Percentiles rank a stretch among this genome's conserved stretches.
phyloP scores from a whole-genome alignment of 1,140 invertebrate genomes.

The Ips nitidus region DNA sequence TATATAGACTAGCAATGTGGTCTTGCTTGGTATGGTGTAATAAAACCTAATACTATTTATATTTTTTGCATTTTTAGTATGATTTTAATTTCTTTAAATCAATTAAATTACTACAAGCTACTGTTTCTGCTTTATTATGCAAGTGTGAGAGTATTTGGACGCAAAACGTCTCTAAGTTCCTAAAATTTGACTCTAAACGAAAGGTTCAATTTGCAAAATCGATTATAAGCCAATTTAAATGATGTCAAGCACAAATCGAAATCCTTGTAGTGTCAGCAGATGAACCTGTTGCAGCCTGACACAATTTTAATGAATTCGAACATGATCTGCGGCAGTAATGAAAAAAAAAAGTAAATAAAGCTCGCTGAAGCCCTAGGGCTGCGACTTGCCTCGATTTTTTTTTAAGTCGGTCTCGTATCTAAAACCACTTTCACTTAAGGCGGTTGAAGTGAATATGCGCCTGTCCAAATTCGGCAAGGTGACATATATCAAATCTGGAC shows the following conservation, averaged over 20 bases:
- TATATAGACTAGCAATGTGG: too few species aligned
- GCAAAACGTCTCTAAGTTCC: too few species aligned
- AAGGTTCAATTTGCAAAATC: not conserved
- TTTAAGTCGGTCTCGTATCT: not conserved
- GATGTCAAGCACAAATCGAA: not conserved
- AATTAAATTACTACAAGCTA: too few species aligned
- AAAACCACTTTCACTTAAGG: constrained; percentile 20
- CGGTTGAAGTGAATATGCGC: constrained; percentile 2
- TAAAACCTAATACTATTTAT: too few species aligned
- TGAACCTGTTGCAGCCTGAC: not conserved
- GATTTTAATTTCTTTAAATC: too few species aligned
- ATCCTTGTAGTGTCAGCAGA: not conserved
- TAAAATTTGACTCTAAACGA: too few species aligned
- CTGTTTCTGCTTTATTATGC: too few species aligned
- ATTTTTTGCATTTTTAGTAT: too few species aligned
- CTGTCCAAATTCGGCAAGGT: constrained; percentile 17
- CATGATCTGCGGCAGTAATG: not conserved
- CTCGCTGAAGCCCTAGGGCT: constrained; percentile 14
- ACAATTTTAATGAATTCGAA: not conserved
- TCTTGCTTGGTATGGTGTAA: too few species aligned
- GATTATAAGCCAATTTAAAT: not conserved
- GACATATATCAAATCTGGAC: constrained; percentile 12
- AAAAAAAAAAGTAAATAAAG: not conserved
- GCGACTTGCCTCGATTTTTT: constrained; percentile 14
- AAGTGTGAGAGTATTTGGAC: too few species aligned